Evolutionary conservation across 1,140 invertebrate genomes (phyloP), one percentile per base, ranked within the genome.

Genomic region (Steinernema feltiae): DNA sequence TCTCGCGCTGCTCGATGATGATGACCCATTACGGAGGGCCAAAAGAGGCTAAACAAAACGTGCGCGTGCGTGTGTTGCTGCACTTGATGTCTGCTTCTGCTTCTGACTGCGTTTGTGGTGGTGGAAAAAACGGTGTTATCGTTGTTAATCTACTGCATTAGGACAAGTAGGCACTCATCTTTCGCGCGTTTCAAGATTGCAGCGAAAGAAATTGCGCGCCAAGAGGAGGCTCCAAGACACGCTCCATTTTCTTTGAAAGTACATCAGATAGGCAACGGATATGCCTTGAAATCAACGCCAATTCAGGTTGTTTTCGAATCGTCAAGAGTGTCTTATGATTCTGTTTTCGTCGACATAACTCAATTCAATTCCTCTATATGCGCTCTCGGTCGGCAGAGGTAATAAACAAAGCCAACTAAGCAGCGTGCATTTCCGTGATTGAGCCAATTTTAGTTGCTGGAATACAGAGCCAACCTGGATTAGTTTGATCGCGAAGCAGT

Each of bases 1-100:
- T 3, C n/a, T n/a, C n/a, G n/a, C n/a, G n/a, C n/a, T n/a, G n/a
- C n/a, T n/a, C n/a, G 3, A 15, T 3, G 24, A 63, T 63, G 53
- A 63, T 63, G 53, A 63, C 53, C 53, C 53, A 63, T 63, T 63
- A 63, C 15, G 53, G 53, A 63, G n/a, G n/a, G n/a, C 41, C 7
- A 63, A 63, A 63, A 63, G 53, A 12, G 24, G 24, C 53, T 63
- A 63, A 63, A 63, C 53, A 63, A 3, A 63, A 63, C 24, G 53
- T 63, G 53, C 24, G 53, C 24, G 24, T 63, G 15, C 24, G 53
- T n/a, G 15, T 15, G 12, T 27, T 3, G 7, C 7, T 21, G 7
- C 53, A 3, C 15, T 15, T 27, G 24, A 3, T 15, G 53, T 63
- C 12, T 21, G 53, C 24, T 63, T 7, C 53, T 63, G 53, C n/a